Base-by-base conservation (phyloP, 30 jellyfish, hydroid and myxozoan genomes). In the Cassiopea xamachana region DNA sequence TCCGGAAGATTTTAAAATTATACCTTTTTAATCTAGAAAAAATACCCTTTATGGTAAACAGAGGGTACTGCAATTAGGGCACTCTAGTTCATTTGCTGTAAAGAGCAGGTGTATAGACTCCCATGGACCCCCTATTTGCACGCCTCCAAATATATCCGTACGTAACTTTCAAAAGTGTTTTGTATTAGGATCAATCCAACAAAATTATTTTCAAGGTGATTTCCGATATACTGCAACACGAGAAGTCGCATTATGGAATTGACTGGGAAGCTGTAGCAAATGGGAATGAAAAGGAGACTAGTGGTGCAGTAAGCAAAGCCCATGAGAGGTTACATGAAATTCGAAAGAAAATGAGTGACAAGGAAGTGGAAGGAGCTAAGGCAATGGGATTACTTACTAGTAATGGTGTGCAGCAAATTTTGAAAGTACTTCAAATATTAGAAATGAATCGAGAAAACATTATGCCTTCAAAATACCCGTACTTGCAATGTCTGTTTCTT, bases 181-280 rank as follows among this genome's bases (percentile, higher is more conserved):
- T 27, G 64, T 3, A 55, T 55, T 3, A 10, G 64, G 7, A 55
- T 64, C 2, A 13, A 64, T 14, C 15, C 27, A 5, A 64, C 15
- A 1, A 16, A 64, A 64, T 55, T 64, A 7, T 64, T 64, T 6
- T 49, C 73, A 7, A 80, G 89, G 89, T 80, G 72, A 80, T 80
- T 19, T 76, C 89, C 16, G 89, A 80, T 46, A 80, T 80, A 17
- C 60, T 80, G 46, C 44, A 60, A n/a, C 89, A 80, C 71, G 89
- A 80, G 43, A 80, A 80, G 69, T 49, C 80, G 15, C 89, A 80
- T 17, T 44, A 80, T 80, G 89, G 89, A 6, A 80, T 80, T 50
- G 89, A 80, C 67, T 80, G 89, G 89, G 89, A 80, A 68, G 80
- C 80, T 1, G 89, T 80, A 19, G 89, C 89, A 17, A 80, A 80